Conservation (phyloP, 2,113 vertebrate genomes). For the Gadus macrocephalus region DNA sequence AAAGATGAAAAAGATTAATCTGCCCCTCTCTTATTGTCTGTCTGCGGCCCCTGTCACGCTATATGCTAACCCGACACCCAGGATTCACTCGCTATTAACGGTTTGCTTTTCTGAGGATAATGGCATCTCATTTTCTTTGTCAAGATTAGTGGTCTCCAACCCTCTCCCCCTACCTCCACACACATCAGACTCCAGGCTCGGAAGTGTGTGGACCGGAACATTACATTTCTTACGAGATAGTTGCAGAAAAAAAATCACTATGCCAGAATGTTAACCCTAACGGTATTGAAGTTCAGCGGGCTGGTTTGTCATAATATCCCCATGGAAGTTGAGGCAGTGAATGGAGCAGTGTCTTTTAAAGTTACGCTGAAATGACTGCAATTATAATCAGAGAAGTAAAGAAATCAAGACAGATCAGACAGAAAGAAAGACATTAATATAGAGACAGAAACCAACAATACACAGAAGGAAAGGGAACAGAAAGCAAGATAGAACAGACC, state of each 20-base stretch:
- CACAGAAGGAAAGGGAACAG: no score
- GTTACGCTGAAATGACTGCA: no score
- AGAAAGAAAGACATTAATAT: no score
- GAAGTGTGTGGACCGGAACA: conserved; percentile 34
- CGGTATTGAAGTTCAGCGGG: conserved; percentile 30
- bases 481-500: no score
- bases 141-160: no score
- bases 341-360: no score
- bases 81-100: conserved; percentile 62
- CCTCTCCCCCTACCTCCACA: no score
- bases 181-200: background rate
- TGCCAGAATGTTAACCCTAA: background rate
- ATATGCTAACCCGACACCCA: conserved; percentile 25
- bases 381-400: no score
- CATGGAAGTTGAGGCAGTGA: conserved; percentile 4
- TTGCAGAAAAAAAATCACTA: conserved; percentile 22
- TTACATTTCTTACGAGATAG: conserved; percentile 48
- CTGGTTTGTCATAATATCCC: conserved; percentile 37
- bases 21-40: conserved; percentile 55
- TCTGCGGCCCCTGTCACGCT: conserved; percentile 24
- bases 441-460: no score
- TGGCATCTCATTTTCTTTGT: conserved; percentile 51
- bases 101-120: conserved; percentile 59
- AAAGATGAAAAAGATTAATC: conserved; percentile 54
- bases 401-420: no score